These are phyloP conservation scores for Agonopterix heracliana DNA, from an alignment of 2,888 invertebrate species.

Conservation along the genomic window DNA sequence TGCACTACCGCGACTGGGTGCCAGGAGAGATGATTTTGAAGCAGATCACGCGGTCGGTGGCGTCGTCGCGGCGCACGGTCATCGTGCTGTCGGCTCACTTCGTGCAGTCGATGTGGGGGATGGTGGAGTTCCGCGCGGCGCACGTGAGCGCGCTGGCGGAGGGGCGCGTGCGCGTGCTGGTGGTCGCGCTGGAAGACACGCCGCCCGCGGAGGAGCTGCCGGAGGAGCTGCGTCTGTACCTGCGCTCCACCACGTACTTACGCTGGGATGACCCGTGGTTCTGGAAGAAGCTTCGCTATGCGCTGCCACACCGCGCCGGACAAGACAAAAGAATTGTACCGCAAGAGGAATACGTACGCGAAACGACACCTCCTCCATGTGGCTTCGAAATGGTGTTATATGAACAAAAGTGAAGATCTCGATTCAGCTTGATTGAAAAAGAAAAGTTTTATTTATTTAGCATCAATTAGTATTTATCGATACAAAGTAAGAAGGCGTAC, in stretches of 20 bases:
- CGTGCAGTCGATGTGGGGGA: slow-evolving; percentile 73
- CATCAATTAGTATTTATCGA: too few species aligned
- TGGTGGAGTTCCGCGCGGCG: slow-evolving; percentile 78
- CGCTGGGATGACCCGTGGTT: slow-evolving; percentile 82
- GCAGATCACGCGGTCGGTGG: slow-evolving; percentile 83
- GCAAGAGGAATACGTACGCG: too few species aligned
- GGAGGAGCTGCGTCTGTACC: slow-evolving; percentile 78
- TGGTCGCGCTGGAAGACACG: not conserved
- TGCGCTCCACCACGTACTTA: slow-evolving; percentile 86
- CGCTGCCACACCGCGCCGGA: not conserved
- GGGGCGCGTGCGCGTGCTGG: slow-evolving; percentile 72
- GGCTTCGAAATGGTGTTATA: too few species aligned
- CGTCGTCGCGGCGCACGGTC: slow-evolving; percentile 69
- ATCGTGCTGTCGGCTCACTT: slow-evolving; percentile 26
- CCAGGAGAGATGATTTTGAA: too few species aligned
- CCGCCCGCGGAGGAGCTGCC: not conserved
- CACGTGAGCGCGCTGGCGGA: slow-evolving; percentile 41
- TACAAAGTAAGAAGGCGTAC: too few species aligned
- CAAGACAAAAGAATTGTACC: too few species aligned
- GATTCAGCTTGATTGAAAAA: too few species aligned
- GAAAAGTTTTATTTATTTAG: too few species aligned
- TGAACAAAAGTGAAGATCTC: too few species aligned
- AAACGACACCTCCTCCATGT: too few species aligned
- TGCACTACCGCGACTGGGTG: too few species aligned
- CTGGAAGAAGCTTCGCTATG: not conserved